A percentile compares a stretch with the other conserved stretches of the same genome.
phyloP scores from a whole-genome alignment of 2,888 invertebrate genomes.

The Germaria angustata region DNA sequence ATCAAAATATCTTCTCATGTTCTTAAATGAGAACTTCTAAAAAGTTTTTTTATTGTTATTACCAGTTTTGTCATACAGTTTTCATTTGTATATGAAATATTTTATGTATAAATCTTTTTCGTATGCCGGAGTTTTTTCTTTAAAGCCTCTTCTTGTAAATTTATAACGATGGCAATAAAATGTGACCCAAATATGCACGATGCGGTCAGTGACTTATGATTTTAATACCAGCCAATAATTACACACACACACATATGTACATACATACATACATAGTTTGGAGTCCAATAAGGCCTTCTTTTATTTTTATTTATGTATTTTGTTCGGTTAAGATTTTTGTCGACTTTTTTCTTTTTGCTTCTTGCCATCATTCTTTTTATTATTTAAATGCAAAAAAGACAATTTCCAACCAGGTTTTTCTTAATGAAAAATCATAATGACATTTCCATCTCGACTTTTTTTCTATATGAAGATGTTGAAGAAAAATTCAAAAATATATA shows the following conservation, averaged over 20 bases:
- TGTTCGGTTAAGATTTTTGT: neutral
- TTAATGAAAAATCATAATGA: neutral
- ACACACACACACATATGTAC: too few relatives aligned
- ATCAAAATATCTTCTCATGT: neutral
- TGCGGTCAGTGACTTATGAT: slow-evolving; percentile 62
- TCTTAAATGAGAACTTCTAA: neutral
- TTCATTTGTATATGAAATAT: neutral
- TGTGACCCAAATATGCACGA: slow-evolving; percentile 53
- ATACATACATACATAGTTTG: too few relatives aligned
- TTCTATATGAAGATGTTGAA: neutral
- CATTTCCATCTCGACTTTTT: slow-evolving; percentile 32
- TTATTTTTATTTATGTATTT: neutral
- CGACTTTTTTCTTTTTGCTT: neutral
- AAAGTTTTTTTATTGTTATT: too few relatives aligned
- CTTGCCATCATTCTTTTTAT: neutral
- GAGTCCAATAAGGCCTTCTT: too few relatives aligned
- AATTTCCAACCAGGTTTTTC: neutral
- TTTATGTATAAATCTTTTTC: neutral
- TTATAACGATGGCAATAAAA: slow-evolving; percentile 53
- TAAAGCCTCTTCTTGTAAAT: slow-evolving; percentile 11
- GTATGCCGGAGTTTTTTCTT: neutral
- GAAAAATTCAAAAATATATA: neutral
- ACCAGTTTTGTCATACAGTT: neutral
- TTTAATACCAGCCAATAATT: slow-evolving; percentile 35
- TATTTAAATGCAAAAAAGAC: neutral